Evolutionary conservation across 2,113 vertebrate genomes (phyloP).

Genomic region (Oenanthe melanoleuca): DNA sequence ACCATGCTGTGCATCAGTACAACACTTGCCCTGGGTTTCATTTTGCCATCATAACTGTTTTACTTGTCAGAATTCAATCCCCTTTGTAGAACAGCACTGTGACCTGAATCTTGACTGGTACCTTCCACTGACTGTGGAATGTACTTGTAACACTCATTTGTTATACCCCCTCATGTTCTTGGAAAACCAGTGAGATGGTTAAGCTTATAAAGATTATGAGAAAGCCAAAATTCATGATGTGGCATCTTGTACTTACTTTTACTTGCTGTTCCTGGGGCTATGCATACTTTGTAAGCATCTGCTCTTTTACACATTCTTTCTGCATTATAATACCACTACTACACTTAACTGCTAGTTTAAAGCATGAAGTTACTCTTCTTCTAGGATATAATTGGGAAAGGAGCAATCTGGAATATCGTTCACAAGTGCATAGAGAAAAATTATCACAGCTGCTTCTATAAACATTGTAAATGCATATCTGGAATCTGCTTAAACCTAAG

Average conservation of each 20-base stretch:
- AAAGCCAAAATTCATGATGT: neutral
- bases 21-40: neutral
- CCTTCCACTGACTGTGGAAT: neutral
- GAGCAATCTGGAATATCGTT: neutral
- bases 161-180: neutral
- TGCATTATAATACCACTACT: neutral
- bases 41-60: neutral
- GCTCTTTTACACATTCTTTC: neutral
- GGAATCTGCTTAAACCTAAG: neutral
- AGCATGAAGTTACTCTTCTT: neutral
- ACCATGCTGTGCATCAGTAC: neutral
- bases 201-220: neutral
- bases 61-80: neutral
- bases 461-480: neutral
- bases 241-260: neutral
- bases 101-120: neutral
- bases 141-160: neutral
- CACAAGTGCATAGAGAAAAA: neutral
- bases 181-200: neutral
- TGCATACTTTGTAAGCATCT: neutral
- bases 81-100: neutral
- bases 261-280: neutral
- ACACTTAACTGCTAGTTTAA: neutral
- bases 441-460: neutral
- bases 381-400: neutral